Evolutionary conservation across 2,113 vertebrate species (phyloP).

Genomic region (Sinocyclocheilus anophthalmus): DNA sequence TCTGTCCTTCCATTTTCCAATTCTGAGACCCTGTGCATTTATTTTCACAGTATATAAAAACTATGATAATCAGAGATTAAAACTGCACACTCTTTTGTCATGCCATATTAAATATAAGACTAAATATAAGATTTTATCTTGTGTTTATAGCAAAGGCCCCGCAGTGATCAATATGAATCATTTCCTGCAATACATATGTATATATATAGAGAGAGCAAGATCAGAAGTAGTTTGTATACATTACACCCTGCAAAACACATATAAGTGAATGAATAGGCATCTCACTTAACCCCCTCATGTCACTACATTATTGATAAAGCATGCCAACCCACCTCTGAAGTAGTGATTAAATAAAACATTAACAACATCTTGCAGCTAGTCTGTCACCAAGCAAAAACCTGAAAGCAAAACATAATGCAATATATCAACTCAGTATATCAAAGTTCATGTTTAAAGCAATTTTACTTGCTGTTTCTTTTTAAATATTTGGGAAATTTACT

Average conservation of each 20-base stretch:
- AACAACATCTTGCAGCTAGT: background rate
- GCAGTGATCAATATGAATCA: background rate
- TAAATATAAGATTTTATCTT: background rate
- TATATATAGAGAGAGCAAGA: background rate
- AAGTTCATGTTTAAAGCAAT: background rate
- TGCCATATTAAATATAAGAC: background rate
- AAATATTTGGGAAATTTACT: background rate
- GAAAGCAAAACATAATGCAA: background rate
- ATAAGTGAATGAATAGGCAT: slow-evolving; percentile 31
- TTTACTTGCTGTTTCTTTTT: background rate
- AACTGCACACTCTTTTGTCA: background rate
- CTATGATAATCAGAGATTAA: background rate
- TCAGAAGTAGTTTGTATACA: background rate
- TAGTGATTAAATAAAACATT: slow-evolving; percentile 35
- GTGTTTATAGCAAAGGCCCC: background rate
- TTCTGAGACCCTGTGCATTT: background rate
- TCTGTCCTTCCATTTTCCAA: background rate
- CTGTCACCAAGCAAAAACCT: background rate
- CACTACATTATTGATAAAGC: slow-evolving; percentile 45
- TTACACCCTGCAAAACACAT: background rate
- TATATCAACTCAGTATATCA: background rate
- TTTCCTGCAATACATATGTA: background rate
- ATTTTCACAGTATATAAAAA: background rate
- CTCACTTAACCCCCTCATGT: slow-evolving; percentile 5
- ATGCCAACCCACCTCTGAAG: slow-evolving; percentile 6